A percentile compares a stretch with the other conserved stretches of the same genome.
Evolutionary conservation across 2,888 invertebrate genomes (phyloP).

Genomic region (Galerucella pusilla): DNA sequence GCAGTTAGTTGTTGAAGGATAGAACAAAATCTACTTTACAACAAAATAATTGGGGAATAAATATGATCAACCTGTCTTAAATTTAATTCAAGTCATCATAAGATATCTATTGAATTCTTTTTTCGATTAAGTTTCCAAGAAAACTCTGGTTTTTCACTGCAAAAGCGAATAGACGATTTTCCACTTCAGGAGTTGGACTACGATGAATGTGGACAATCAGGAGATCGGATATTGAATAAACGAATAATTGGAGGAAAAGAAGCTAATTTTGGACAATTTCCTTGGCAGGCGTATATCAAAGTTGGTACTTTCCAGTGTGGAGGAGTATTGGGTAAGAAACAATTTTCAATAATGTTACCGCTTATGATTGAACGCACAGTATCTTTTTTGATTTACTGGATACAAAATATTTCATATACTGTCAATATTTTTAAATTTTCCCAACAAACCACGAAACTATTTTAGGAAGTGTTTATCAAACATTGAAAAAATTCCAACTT

Average conservation of each 20-base stretch:
- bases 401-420: no score
- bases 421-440: no score
- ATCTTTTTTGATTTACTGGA: no score
- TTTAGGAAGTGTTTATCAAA: no score
- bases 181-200: slow-evolving; percentile 55
- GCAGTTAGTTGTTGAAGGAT: no score
- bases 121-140: slow-evolving; percentile 47
- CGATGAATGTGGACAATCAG: slow-evolving; percentile 77
- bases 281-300: slow-evolving; percentile 88
- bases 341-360: not conserved
- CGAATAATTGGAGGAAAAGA: slow-evolving; percentile 85
- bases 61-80: no score
- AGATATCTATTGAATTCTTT: not conserved
- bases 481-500: no score
- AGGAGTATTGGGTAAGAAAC: slow-evolving; percentile 73
- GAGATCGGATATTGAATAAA: slow-evolving; percentile 71
- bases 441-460: no score
- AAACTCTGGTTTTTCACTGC: slow-evolving; percentile 49
- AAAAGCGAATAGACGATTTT: slow-evolving; percentile 58
- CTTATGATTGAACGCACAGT: no score
- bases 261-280: slow-evolving; percentile 81
- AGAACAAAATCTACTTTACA: no score
- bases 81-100: no score
- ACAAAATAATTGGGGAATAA: no score
- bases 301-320: slow-evolving; percentile 87